Conservation (phyloP, 2,113 vertebrate species). For the Neoarius graeffei region DNA sequence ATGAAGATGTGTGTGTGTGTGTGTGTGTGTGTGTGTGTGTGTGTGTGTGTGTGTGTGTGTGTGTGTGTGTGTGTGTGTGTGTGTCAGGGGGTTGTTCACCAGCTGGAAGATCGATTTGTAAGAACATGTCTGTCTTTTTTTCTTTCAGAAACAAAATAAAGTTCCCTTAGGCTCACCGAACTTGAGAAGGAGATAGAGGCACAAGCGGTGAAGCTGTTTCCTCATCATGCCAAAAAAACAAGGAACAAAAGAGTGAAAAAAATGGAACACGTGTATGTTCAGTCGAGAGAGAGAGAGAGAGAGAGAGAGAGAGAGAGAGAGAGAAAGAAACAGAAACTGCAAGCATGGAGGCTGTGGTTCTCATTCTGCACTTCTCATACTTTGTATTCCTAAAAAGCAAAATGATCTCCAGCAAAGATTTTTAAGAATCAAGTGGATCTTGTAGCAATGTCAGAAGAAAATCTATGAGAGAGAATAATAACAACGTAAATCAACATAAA, state of each 20-base stretch:
- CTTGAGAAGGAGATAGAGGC: slow-evolving; percentile 52
- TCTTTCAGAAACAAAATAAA: slow-evolving; percentile 28
- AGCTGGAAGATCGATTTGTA: slow-evolving; percentile 67
- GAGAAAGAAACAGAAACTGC: not conserved
- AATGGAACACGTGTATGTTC: slow-evolving; percentile 4
- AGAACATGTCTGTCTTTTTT: slow-evolving; percentile 44
- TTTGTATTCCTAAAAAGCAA: not conserved
- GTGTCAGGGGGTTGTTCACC: slow-evolving; percentile 35
- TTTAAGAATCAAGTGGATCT: not conserved
- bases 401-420: not conserved
- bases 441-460: not conserved
- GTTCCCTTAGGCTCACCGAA: slow-evolving; percentile 25
- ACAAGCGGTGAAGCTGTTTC: slow-evolving; percentile 52
- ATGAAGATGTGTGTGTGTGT: slow-evolving; percentile 36
- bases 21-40: slow-evolving; percentile 33
- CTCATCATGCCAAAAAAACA: slow-evolving; percentile 7
- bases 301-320: not conserved
- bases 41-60: slow-evolving; percentile 36
- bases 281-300: not conserved
- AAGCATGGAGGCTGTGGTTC: not conserved
- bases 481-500: too few species aligned
- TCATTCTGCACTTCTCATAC: not conserved
- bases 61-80: slow-evolving; percentile 32
- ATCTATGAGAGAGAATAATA: not conserved
- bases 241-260: not conserved